Percentiles rank a stretch among this genome's conserved stretches.
Conservation (phyloP, 2,797 vertebrate species). For the Centroberyx gerrardi region DNA sequence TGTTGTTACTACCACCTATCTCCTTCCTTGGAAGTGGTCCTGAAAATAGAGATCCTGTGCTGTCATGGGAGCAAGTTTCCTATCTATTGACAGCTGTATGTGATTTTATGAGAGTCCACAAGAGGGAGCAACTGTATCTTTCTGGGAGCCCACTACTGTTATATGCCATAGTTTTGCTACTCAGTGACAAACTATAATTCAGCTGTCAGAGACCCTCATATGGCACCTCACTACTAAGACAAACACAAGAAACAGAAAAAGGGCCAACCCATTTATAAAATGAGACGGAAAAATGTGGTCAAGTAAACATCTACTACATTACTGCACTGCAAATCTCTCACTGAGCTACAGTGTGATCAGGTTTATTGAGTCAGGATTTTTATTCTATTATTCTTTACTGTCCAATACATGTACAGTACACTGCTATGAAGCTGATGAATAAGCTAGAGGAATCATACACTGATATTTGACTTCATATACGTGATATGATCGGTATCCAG, state of each 20-base stretch:
- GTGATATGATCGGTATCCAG: neutral
- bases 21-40: neutral
- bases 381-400: neutral
- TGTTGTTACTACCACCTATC: constrained; percentile 7
- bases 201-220: constrained; percentile 8
- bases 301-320: constrained; percentile 14
- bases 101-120: constrained; percentile 52
- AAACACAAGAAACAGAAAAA: constrained; percentile 16
- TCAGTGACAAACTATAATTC: neutral
- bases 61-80: constrained; percentile 3
- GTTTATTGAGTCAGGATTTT: no score
- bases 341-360: neutral
- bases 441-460: neutral
- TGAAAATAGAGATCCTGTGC: constrained; percentile 8
- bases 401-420: neutral
- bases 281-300: neutral
- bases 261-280: constrained; percentile 19
- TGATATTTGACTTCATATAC: neutral
- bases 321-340: neutral
- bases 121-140: constrained; percentile 57
- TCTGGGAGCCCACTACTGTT: neutral
- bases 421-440: neutral
- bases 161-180: constrained; percentile 3
- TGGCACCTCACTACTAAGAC: neutral
- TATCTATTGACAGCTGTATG: constrained; percentile 8